Evolutionary conservation across 2,797 vertebrate species (phyloP), one percentile per base, ranked within the genome.

Genomic region (Rhinella marina): DNA sequence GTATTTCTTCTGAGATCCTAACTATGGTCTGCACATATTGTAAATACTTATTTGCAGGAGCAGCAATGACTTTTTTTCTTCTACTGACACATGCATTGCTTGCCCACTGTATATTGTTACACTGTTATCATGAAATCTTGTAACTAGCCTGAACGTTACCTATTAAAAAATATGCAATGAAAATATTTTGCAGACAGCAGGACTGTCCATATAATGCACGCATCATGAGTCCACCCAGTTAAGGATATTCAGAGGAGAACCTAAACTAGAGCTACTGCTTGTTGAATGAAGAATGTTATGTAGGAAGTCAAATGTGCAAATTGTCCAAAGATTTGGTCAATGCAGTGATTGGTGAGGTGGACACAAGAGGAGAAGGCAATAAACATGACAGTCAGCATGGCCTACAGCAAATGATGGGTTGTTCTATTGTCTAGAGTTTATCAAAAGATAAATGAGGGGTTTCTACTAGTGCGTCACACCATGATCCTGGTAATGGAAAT

Each of bases 21-120:
- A 25, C 70, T 50, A 48, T 80, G 80, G 54, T 81, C 87, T 85
- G 77, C 82, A 85, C 50, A 88, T 85, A 81, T 72, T 85, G 87
- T 84, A 88, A 62, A 78, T 81, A 85, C 32, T 48, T 70, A 7
- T 62, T 80, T 79, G 50, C 82, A 72, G 29, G 82, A 68, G 81
- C 41, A 77, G 81, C 66, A 68, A 59, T 82, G 56, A 66, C 23
- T 82, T 56, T 57, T 13, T 73, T 56, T 48, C 41, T 77, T 48
- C 72, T 32, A 79, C 12, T 41, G 13, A 80, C 59, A 52, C 27
- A 84, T 41, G 61, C 81, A 88, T 79, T 52, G 32, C n/a, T 50
- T 76, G 23, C 54, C 25, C 81, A 52, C 32, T 50, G 41, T 50
- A 17, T 66, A 68, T 62, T n/a, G 41, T 57, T 8, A 77, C 72